A percentile compares a stretch with the other conserved stretches of the same genome.
phyloP scores from a whole-genome alignment of 2,797 vertebrate genomes.

The Sciurus carolinensis region DNA sequence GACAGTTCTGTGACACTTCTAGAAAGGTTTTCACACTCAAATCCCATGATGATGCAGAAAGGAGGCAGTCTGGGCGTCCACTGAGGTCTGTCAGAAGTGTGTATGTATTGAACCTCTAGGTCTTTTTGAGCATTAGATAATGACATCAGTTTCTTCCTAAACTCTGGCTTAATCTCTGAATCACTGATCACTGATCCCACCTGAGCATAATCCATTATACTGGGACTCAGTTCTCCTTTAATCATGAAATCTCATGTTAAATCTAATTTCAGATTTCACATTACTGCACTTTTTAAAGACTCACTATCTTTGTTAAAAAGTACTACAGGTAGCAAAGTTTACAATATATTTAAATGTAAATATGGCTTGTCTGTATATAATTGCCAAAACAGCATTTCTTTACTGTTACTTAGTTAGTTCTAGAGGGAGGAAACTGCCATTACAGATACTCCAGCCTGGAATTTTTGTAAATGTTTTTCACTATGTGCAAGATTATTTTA shows the following conservation, averaged over 20 bases:
- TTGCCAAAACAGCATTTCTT: slow-evolving; percentile 39
- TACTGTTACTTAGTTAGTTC: slow-evolving; percentile 45
- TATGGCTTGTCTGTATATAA: slow-evolving; percentile 22
- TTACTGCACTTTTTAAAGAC: background rate
- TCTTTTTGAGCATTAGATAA: background rate
- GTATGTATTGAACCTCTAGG: background rate
- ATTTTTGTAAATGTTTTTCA: slow-evolving; percentile 40
- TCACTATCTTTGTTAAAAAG: background rate
- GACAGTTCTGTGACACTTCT: background rate
- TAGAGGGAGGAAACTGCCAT: slow-evolving; percentile 2
- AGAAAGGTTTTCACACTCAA: slow-evolving; percentile 20
- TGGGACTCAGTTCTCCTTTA: background rate
- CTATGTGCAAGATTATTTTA: slow-evolving; percentile 61
- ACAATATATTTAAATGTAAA: background rate
- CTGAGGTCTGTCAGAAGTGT: background rate
- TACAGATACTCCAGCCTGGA: background rate
- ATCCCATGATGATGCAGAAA: background rate
- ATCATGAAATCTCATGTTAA: background rate
- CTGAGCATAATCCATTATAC: background rate
- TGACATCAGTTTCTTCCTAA: background rate
- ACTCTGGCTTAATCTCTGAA: slow-evolving; percentile 37
- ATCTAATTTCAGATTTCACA: background rate
- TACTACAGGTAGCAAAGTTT: slow-evolving; percentile 26
- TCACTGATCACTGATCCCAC: background rate
- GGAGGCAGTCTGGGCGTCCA: background rate